Base-by-base conservation (phyloP, 2,113 vertebrate species). In the Xiphorhynchus elegans region DNA sequence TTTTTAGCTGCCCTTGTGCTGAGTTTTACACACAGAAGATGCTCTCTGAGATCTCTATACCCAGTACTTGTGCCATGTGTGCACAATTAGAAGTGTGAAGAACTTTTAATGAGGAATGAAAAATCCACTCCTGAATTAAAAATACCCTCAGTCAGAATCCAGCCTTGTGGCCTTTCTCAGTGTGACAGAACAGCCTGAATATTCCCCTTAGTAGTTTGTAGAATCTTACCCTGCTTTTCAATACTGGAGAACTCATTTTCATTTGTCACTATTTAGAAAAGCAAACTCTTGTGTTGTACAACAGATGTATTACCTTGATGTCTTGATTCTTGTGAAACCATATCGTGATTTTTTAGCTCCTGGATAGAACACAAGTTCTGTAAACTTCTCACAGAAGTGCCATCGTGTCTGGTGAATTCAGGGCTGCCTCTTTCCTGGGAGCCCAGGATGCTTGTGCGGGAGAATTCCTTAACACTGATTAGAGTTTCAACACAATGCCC, bases 21-120 rank as follows among this genome's bases (percentile, higher is more conserved):
- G 28, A 56, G 50, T 37, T 58, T 82, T 49, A 83, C 31, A 79
- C 17, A 33, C 6, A 31, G 21, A 62, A 63, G 62, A 64, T 69
- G 73, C 23, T 73, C 46, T 60, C 42, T 1, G 4, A 66, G 49
- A 31, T 18, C 25, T 52, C 52, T 24, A 58, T 28, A 70, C 10
- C 1, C 0, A 35, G 42, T 26, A 33, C 7, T 64, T 0, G 0
- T 23, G 9, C 7, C 40, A 31, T 1, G 11, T 55, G 25, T 29
- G 37, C 13, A 55, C 3, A 39, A 40, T 18, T 70, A 39, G 76
- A 66, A 50, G 35, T 35, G n/a, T 35, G 56, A 59, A 24, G 6
- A 59, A 59, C 21, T 24, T 23, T 24, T 68, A 23, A 50, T 0
- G 7, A 84, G 85, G 24, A 79, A 64, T 3, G n/a, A 93, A 62